Evolutionary conservation across 1,140 invertebrate genomes (phyloP).

Genomic region (Pteromalus puparum): DNA sequence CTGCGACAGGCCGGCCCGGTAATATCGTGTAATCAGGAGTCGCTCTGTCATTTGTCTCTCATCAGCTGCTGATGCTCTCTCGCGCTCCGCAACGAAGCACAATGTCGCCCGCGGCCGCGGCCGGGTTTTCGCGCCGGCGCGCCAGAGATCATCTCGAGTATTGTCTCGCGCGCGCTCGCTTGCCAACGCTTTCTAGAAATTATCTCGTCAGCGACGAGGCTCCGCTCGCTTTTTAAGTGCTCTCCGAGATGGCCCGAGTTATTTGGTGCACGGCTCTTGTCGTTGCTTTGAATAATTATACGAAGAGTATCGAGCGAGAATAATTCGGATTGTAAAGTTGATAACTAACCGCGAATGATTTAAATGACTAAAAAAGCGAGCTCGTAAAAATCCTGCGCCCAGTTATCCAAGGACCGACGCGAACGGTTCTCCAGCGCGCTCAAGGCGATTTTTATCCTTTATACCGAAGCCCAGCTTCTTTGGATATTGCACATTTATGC

Average conservation of each 20-base stretch:
- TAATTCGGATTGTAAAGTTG: slow-evolving; percentile 36
- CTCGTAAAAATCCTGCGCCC: slow-evolving; percentile 37
- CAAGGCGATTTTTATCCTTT: slow-evolving; percentile 29
- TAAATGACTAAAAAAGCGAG: slow-evolving; percentile 39
- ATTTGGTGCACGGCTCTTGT: too few species aligned
- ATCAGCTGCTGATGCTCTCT: not conserved
- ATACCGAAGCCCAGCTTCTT: slow-evolving; percentile 1
- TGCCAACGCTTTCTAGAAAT: not conserved
- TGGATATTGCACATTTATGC: too few species aligned
- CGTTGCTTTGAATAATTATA: too few species aligned
- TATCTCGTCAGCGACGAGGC: not conserved
- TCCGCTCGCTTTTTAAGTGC: too few species aligned
- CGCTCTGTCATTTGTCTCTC: slow-evolving; percentile 27
- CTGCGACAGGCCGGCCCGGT: not conserved
- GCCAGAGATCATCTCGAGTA: too few species aligned
- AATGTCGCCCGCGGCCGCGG: not conserved
- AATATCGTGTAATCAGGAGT: slow-evolving; percentile 30
- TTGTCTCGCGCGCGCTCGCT: not conserved
- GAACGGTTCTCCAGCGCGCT: slow-evolving; percentile 7
- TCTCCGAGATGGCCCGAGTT: too few species aligned
- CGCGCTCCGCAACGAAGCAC: too few species aligned
- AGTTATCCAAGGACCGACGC: slow-evolving; percentile 28
- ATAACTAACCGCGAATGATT: slow-evolving; percentile 39
- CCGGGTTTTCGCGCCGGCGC: not conserved
- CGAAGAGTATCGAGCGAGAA: too few species aligned